Percentiles rank a stretch among this genome's conserved stretches.
Evolutionary conservation across 2,797 vertebrate genomes (phyloP).

Genomic region (Remorina albescens): DNA sequence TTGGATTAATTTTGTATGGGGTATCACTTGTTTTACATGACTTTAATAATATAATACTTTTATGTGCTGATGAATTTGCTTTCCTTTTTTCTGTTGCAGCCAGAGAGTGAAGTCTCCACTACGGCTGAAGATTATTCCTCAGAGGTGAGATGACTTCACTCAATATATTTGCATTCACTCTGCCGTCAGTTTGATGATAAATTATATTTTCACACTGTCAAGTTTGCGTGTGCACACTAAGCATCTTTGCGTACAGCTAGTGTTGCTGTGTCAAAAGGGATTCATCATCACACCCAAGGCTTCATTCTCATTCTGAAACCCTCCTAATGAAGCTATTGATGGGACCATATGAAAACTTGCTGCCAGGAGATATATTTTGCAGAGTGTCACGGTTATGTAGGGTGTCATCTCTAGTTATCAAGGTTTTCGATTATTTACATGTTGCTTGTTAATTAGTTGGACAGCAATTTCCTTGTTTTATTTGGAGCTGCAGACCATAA

Average conservation of each 20-base stretch:
- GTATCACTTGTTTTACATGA: neutral
- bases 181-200: neutral
- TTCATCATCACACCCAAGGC: neutral
- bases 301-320: neutral
- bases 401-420: neutral
- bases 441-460: neutral
- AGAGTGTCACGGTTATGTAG: neutral
- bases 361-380: neutral
- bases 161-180: neutral
- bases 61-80: slow-evolving; percentile 8
- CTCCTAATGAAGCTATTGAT: neutral
- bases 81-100: slow-evolving; percentile 85
- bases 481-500: neutral
- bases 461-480: neutral
- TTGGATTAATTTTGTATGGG: neutral
- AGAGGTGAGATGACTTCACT: slow-evolving; percentile 86
- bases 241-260: neutral
- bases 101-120: slow-evolving; percentile 93
- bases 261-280: neutral
- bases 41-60: neutral
- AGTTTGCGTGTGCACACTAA: neutral
- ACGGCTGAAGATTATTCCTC: slow-evolving; percentile 96
- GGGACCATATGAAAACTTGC: neutral
- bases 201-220: neutral
- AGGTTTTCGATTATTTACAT: neutral